These are phyloP conservation scores for Huso huso DNA, from an alignment of 2,797 vertebrate genomes.

Conservation along the genomic window DNA sequence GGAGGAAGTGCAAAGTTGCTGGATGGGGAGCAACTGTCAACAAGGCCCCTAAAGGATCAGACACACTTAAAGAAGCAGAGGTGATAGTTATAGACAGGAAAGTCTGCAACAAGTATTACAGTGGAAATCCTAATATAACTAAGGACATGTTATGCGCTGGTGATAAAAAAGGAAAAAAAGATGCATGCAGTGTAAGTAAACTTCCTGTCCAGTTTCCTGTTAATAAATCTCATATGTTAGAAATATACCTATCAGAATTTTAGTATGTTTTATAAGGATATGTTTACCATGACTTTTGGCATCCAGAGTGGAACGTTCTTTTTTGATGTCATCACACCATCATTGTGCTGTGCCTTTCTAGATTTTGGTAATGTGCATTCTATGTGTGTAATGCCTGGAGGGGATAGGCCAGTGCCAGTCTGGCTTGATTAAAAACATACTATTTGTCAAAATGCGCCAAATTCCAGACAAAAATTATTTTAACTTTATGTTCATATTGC, in stretches of 20 bases:
- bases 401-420: too few relatives aligned
- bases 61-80: slow-evolving; percentile 27
- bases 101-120: slow-evolving; percentile 27
- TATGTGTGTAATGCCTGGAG: not conserved
- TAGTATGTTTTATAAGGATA: too few relatives aligned
- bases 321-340: too few relatives aligned
- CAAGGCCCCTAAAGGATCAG: accelerated
- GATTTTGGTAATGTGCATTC: not conserved
- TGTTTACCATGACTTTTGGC: too few relatives aligned
- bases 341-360: too few relatives aligned
- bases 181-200: slow-evolving; percentile 30
- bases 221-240: too few relatives aligned
- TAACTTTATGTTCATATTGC: too few relatives aligned
- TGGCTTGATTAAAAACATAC: too few relatives aligned
- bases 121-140: slow-evolving; percentile 22
- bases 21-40: slow-evolving; percentile 27
- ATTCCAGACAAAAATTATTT: too few relatives aligned
- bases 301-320: too few relatives aligned
- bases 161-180: slow-evolving; percentile 19
- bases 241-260: too few relatives aligned
- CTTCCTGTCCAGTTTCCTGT: not conserved
- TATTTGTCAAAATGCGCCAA: too few relatives aligned
- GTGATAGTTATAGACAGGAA: slow-evolving; percentile 25
- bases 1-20: slow-evolving; percentile 31
- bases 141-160: slow-evolving; percentile 38